Percentiles rank a stretch among this genome's conserved stretches.
Evolutionary conservation across 2,113 vertebrate genomes (phyloP).

Genomic region (Neoarius graeffei): DNA sequence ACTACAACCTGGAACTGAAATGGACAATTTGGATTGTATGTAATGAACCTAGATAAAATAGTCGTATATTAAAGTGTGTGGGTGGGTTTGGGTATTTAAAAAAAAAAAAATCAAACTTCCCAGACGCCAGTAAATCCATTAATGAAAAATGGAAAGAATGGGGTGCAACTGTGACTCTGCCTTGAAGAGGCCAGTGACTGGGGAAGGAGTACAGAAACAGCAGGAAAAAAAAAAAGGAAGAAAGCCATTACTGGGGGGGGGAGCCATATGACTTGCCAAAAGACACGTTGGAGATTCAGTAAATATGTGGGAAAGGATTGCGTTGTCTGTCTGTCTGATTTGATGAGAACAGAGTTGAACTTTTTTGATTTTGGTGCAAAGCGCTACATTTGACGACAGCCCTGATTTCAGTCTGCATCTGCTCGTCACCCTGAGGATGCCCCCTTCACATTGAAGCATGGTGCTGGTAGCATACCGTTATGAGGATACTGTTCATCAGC

Average conservation of each 20-base stretch:
- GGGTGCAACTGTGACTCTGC: not conserved
- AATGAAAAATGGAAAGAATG: not conserved
- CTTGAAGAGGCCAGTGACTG: not conserved
- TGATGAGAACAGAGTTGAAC: not conserved
- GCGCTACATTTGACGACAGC: not conserved
- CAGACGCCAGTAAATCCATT: not conserved
- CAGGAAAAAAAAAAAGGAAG: too few species aligned
- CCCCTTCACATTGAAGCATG: not conserved
- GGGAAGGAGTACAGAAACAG: not conserved
- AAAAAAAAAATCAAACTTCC: not conserved
- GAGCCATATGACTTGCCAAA: not conserved
- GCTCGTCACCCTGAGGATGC: not conserved
- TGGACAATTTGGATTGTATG: not conserved
- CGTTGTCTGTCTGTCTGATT: not conserved
- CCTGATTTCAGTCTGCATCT: not conserved
- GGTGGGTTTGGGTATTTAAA: not conserved
- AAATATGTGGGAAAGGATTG: not conserved
- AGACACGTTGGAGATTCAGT: not conserved
- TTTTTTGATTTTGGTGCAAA: not conserved
- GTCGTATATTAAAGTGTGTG: not conserved
- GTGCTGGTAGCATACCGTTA: not conserved
- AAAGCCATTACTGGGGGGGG: not conserved
- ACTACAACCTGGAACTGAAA: not conserved
- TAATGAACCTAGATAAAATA: not conserved
- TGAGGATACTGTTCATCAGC: not conserved